Evolutionary conservation across 2,888 invertebrate genomes (phyloP).

Genomic region (Tuta absoluta): DNA sequence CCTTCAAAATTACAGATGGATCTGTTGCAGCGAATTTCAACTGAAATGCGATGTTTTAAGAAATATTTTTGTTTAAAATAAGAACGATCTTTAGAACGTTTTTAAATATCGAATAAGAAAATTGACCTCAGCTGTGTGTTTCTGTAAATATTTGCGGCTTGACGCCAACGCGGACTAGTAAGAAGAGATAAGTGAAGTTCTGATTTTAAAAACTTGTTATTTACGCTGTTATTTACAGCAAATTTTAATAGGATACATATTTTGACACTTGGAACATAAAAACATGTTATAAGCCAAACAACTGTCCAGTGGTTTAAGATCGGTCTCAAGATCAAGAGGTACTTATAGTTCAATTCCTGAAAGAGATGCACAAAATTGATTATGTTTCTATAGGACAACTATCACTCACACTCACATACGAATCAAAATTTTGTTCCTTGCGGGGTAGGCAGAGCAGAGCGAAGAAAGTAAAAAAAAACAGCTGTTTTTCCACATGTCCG

Average conservation of each 20-base stretch:
- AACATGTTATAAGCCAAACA: too few relatives aligned
- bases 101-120: conserved; percentile 48
- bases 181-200: conserved; percentile 65
- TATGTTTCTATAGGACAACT: too few relatives aligned
- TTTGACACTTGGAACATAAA: background rate
- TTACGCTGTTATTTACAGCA: conserved; percentile 27
- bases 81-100: conserved; percentile 44
- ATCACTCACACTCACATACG: too few relatives aligned
- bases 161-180: conserved; percentile 66
- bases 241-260: background rate
- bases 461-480: too few relatives aligned
- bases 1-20: conserved; percentile 56
- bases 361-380: too few relatives aligned
- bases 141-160: conserved; percentile 74
- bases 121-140: conserved; percentile 76
- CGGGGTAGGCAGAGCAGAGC: too few relatives aligned
- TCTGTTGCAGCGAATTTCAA: conserved; percentile 36
- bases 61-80: conserved; percentile 24
- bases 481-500: too few relatives aligned
- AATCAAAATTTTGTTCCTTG: too few relatives aligned
- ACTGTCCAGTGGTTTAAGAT: too few relatives aligned
- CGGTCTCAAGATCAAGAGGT: too few relatives aligned
- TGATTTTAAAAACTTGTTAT: conserved; percentile 51
- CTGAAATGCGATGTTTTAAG: conserved; percentile 31
- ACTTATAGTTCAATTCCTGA: too few relatives aligned